These are phyloP conservation scores for Blera fallax DNA, from an alignment of 2,888 invertebrate genomes.

Conservation along the genomic window DNA sequence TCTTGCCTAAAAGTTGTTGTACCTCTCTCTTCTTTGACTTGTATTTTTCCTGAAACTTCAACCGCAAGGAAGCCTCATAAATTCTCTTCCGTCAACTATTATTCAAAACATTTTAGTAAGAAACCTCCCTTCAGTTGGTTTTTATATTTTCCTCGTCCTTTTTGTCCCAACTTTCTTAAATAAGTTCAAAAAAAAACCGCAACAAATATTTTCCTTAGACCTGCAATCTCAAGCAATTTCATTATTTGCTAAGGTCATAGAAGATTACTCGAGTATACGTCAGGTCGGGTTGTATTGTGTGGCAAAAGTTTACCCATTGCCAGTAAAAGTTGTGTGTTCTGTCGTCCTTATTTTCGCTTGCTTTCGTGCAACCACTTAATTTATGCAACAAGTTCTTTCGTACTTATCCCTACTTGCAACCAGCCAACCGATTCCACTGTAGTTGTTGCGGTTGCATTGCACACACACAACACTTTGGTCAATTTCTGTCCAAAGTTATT, in stretches of 20 bases:
- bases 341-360: slow-evolving; percentile 5
- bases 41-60: not conserved
- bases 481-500: not conserved
- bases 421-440: not conserved
- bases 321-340: not conserved
- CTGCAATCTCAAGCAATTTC: slow-evolving; percentile 16
- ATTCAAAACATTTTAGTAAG: not conserved
- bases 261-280: slow-evolving; percentile 37
- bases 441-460: not conserved
- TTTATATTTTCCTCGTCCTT: not conserved
- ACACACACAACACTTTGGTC: slow-evolving; percentile 3
- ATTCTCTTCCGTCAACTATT: not conserved
- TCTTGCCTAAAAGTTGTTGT: no score
- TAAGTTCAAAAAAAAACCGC: not conserved
- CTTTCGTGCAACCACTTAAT: slow-evolving; percentile 29
- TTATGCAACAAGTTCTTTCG: slow-evolving; percentile 57
- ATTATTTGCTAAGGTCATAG: slow-evolving; percentile 38
- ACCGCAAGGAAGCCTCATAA: not conserved
- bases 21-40: no score
- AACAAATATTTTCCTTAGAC: not conserved
- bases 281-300: slow-evolving; percentile 41
- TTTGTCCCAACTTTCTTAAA: not conserved
- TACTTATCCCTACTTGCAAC: not conserved
- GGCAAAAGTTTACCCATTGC: slow-evolving; percentile 22
- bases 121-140: not conserved